Conservation (phyloP, 2,113 vertebrate genomes). For the Pollimyrus isidori region DNA sequence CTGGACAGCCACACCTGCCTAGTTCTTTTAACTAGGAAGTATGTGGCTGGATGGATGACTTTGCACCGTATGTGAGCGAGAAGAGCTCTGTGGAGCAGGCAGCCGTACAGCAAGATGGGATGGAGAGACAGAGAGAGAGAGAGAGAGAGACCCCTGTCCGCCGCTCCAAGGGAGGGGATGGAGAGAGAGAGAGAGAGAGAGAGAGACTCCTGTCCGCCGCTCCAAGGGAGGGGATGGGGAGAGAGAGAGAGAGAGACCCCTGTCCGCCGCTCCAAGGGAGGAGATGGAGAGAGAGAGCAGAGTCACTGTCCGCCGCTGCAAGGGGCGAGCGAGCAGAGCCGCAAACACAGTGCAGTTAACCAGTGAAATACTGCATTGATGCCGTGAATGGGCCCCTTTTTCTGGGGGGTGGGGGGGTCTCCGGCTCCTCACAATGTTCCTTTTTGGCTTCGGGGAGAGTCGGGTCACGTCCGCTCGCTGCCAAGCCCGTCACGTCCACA, state of each 20-base stretch:
- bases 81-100: not conserved
- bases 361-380: not conserved
- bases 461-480: not conserved
- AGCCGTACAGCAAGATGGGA: not conserved
- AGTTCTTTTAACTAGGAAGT: not conserved
- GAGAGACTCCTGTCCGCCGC: too few relatives aligned
- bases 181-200: too few relatives aligned
- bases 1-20: not conserved
- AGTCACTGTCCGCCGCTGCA: not conserved
- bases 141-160: not conserved
- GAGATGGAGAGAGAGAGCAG: not conserved
- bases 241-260: too few relatives aligned
- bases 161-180: not conserved
- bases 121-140: not conserved
- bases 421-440: not conserved
- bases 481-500: not conserved
- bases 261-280: too few relatives aligned
- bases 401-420: not conserved
- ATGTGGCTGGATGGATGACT: not conserved
- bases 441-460: not conserved
- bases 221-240: too few relatives aligned
- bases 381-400: not conserved
- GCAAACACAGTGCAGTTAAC: not conserved
- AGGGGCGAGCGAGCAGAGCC: not conserved
- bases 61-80: not conserved